Evolutionary conservation across 2,888 invertebrate genomes (phyloP).

Genomic region (Cheilosia vernalis): DNA sequence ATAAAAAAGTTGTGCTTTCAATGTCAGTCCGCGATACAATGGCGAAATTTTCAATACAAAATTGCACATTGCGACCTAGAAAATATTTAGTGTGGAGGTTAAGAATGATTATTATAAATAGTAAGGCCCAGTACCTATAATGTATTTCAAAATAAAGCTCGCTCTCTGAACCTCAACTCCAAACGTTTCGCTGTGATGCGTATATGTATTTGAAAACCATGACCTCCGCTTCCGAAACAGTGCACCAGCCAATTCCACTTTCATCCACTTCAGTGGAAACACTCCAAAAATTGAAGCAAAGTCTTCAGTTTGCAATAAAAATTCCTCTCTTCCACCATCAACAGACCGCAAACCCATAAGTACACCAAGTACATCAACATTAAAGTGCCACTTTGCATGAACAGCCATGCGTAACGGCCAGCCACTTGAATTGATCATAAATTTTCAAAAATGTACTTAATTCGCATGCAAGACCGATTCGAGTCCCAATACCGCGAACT

Average conservation of each 20-base stretch:
- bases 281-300: slow-evolving; percentile 40
- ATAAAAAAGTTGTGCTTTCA: too few relatives aligned
- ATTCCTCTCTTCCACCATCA: slow-evolving; percentile 45
- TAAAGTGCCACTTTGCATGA: slow-evolving; percentile 71
- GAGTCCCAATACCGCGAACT: slow-evolving; percentile 41
- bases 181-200: not conserved
- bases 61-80: too few relatives aligned
- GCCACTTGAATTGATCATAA: slow-evolving; percentile 70
- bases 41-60: too few relatives aligned
- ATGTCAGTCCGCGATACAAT: too few relatives aligned
- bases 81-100: too few relatives aligned
- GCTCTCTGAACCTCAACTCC: not conserved
- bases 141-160: too few relatives aligned
- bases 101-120: too few relatives aligned
- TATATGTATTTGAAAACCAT: slow-evolving; percentile 9
- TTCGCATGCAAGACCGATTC: slow-evolving; percentile 55
- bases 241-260: slow-evolving; percentile 55
- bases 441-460: slow-evolving; percentile 54
- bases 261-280: slow-evolving; percentile 49
- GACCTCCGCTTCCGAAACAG: slow-evolving; percentile 42
- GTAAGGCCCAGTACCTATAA: too few relatives aligned
- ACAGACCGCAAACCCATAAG: slow-evolving; percentile 58
- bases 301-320: slow-evolving; percentile 64
- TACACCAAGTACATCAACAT: slow-evolving; percentile 65
- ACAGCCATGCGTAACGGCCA: slow-evolving; percentile 45